phyloP scores from a whole-genome alignment of 37 sponge, comb jelly and placozoan species.

The Theonella swinhoei region DNA sequence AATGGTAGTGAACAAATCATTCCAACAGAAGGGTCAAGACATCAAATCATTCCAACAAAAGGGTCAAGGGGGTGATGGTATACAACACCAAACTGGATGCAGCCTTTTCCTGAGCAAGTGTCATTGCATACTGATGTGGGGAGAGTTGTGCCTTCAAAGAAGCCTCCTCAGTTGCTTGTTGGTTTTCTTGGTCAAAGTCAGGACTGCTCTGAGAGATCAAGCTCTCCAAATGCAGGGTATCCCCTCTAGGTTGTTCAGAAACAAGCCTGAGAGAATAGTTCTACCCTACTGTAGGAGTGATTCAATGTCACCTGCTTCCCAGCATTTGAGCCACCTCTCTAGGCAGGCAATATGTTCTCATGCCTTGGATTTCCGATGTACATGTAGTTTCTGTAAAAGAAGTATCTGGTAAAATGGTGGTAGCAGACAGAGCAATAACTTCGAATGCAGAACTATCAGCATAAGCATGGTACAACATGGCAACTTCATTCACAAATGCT shows the following conservation, averaged over 20 bases:
- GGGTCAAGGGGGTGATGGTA: too few species aligned
- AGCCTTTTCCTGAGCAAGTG: too few species aligned
- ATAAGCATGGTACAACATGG: not conserved
- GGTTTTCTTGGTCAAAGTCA: not conserved
- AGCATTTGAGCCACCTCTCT: not conserved
- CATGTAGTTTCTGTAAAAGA: slow-evolving; percentile 14
- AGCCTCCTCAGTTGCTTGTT: not conserved
- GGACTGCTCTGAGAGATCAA: too few species aligned
- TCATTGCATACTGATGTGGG: too few species aligned
- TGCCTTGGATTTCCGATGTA: slow-evolving; percentile 5
- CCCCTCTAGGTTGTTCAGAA: too few species aligned
- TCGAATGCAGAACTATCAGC: not conserved
- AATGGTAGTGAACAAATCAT: too few species aligned
- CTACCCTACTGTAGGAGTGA: not conserved
- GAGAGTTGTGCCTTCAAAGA: too few species aligned
- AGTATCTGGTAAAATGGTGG: slow-evolving; percentile 9
- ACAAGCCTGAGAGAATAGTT: slow-evolving; percentile 3
- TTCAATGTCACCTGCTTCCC: slow-evolving; percentile 10
- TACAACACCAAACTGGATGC: too few species aligned
- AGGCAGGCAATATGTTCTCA: slow-evolving; percentile 12
- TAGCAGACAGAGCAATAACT: not conserved
- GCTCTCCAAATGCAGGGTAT: too few species aligned
- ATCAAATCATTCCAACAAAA: too few species aligned
- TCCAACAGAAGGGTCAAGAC: too few species aligned
- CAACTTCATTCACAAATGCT: too few species aligned